Evolutionary conservation across 2,113 vertebrate species (phyloP), one percentile per base, ranked within the genome.

Genomic region (Solea senegalensis): DNA sequence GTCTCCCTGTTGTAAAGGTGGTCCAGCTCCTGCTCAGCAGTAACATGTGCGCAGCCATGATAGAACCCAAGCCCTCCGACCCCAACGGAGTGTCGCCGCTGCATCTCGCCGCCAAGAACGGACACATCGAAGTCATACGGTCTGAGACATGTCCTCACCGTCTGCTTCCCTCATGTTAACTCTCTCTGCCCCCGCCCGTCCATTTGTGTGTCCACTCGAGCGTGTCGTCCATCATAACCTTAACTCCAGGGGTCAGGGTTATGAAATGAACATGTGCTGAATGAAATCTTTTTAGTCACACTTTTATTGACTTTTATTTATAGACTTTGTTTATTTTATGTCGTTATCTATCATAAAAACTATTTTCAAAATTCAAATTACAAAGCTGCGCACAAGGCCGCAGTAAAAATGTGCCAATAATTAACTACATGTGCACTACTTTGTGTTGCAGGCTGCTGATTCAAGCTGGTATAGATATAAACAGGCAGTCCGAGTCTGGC

Each of bases 61-160:
- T 99, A 89, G 98, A 99, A 78, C 96, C 97, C 1, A 96, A 96
- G 69, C 96, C 96, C 68, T 95, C 95, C 0, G 96, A 99, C 90
- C 96, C 96, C 78, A 98, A 98, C 0, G 96, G 97, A 74, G 97
- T 97, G 90, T 98, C 97, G 75, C 96, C 98, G 26, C 91, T 99
- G 76, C 98, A 99, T 89, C 93, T 98, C 8, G 98, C 98, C 0
- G 97, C 98, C 76, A 99, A 99, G 92, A 99, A 99, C 0, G 98
- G 97, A 61, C 98, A 99, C 93, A 98, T 99, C 0, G 97, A 99
- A 80, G 98, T 99, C 81, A 99, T 99, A 90, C 94, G 97, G 97
- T 98, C 88, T 78, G 58, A 43, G 26, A 45, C 13, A 34, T 34
- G 34, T 9, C 16, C 39, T 70, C 61, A 64, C 40, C 26, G 11